Conservation (phyloP, 2,113 vertebrate species). For the Pseudorasbora parva region DNA sequence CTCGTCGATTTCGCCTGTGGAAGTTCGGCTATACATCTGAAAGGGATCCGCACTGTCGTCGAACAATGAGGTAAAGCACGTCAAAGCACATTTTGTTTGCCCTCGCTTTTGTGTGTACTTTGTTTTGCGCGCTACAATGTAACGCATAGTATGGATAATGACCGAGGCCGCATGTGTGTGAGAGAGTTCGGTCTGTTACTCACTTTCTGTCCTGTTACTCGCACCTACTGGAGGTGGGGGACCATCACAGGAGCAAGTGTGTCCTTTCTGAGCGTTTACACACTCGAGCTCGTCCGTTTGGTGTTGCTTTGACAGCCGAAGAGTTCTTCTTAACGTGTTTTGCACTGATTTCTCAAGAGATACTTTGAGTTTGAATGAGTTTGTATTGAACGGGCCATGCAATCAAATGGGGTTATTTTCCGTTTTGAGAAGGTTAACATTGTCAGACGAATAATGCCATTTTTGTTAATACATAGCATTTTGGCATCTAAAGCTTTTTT, state of each 20-base stretch:
- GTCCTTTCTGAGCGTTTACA: constrained; percentile 28
- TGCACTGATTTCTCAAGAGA: not conserved
- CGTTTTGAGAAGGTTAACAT: not conserved
- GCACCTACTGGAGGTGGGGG: not conserved
- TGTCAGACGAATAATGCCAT: not conserved
- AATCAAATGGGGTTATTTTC: not conserved
- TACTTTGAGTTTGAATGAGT: not conserved
- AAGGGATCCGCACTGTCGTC: constrained; percentile 70
- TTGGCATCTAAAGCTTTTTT: not conserved
- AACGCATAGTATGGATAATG: constrained; percentile 34
- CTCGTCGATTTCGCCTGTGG: constrained; percentile 54
- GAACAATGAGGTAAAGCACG: constrained; percentile 75
- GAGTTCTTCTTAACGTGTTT: not conserved
- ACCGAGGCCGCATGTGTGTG: not conserved
- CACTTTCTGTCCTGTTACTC: not conserved
- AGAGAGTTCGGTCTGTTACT: not conserved
- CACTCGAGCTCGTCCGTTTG: not conserved
- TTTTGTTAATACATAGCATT: not conserved
- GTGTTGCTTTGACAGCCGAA: not conserved
- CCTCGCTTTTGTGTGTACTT: constrained; percentile 65
- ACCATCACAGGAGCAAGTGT: constrained; percentile 12
- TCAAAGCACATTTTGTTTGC: constrained; percentile 56
- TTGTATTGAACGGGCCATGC: not conserved
- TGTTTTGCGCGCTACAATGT: constrained; percentile 47
- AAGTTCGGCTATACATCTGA: constrained; percentile 60